Evolutionary conservation across 2,113 vertebrate genomes (phyloP).

Genomic region (Colaptes auratus): DNA sequence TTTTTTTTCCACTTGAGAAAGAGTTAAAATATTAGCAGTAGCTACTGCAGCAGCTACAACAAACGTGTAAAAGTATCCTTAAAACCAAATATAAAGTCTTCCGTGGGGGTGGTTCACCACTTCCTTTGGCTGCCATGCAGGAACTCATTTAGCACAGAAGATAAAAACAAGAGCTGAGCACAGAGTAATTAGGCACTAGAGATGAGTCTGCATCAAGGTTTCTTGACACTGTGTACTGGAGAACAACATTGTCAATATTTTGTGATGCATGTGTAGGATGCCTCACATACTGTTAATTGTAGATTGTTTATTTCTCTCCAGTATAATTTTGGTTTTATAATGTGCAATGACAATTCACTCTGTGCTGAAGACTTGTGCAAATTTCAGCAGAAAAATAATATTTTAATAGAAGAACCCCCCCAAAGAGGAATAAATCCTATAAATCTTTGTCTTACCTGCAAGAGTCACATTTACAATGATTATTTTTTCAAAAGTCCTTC

Average conservation of each 20-base stretch:
- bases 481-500: background rate
- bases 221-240: background rate
- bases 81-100: constrained; percentile 71
- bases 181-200: constrained; percentile 29
- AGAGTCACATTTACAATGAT: background rate
- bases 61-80: constrained; percentile 43
- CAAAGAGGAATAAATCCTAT: background rate
- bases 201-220: background rate
- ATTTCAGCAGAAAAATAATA: background rate
- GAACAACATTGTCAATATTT: background rate
- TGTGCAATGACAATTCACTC: background rate
- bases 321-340: background rate
- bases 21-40: constrained; percentile 48
- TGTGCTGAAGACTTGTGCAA: background rate
- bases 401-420: background rate
- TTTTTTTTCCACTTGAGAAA: constrained; percentile 42
- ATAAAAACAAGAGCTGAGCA: constrained; percentile 63
- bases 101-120: constrained; percentile 66
- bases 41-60: constrained; percentile 59
- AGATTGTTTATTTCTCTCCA: background rate
- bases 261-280: background rate
- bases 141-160: constrained; percentile 71
- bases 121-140: constrained; percentile 64
- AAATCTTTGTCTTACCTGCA: background rate
- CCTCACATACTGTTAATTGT: background rate